phyloP scores from a whole-genome alignment of 2,888 invertebrate species.

The Pocota personata region DNA sequence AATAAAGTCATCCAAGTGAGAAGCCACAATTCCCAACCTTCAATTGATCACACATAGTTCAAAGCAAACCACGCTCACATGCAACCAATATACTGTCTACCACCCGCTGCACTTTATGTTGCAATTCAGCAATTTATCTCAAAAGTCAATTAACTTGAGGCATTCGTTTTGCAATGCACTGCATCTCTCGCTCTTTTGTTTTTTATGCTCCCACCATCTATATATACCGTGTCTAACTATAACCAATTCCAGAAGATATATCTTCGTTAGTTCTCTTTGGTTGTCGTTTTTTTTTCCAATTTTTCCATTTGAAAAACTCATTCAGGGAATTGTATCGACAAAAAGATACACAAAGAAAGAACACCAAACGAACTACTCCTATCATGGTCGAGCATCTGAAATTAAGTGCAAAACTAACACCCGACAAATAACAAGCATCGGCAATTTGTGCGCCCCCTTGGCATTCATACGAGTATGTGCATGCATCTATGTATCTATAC shows the following conservation, averaged over 20 bases:
- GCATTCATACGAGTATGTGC: neutral
- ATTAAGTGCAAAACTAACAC: constrained; percentile 70
- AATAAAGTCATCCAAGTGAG: constrained; percentile 67
- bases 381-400: constrained; percentile 58
- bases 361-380: constrained; percentile 22
- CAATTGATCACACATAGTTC: constrained; percentile 45
- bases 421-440: constrained; percentile 58
- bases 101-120: constrained; percentile 12
- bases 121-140: constrained; percentile 72
- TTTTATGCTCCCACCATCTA: constrained; percentile 3
- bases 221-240: constrained; percentile 38
- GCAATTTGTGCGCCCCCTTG: constrained; percentile 37
- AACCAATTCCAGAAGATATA: constrained; percentile 69
- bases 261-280: constrained; percentile 60
- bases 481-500: neutral
- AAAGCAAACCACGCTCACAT: constrained; percentile 10
- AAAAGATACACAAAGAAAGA: neutral
- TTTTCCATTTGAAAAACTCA: constrained; percentile 40
- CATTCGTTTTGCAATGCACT: constrained; percentile 68
- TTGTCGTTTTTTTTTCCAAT: neutral
- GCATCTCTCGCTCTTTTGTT: constrained; percentile 49
- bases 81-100: neutral
- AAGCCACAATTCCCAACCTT: constrained; percentile 62
- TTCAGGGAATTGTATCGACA: constrained; percentile 52
- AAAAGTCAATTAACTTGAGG: constrained; percentile 73